These are phyloP conservation scores for Laspeyria flexula DNA, from an alignment of 2,888 invertebrate genomes.

Conservation along the genomic window DNA sequence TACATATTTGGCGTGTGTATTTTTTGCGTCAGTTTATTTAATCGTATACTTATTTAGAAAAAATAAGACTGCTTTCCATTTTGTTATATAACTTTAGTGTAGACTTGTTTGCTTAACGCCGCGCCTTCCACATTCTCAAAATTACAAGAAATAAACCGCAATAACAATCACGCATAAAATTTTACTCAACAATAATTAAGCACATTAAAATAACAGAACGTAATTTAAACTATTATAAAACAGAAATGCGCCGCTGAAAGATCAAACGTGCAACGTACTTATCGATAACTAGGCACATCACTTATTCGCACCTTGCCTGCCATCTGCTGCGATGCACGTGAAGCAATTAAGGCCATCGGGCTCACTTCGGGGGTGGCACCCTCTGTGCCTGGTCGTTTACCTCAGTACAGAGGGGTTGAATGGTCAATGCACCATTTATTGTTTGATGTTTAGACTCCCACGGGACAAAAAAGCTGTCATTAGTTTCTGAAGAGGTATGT, in stretches of 20 bases:
- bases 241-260: slow-evolving; percentile 21
- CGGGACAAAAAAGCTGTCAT: slow-evolving; percentile 47
- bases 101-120: too few relatives aligned
- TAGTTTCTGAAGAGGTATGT: slow-evolving; percentile 10
- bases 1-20: too few relatives aligned
- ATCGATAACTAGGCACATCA: slow-evolving; percentile 76
- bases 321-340: slow-evolving; percentile 82
- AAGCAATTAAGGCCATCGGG: slow-evolving; percentile 76
- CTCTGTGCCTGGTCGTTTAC: slow-evolving; percentile 80
- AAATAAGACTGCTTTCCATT: too few relatives aligned
- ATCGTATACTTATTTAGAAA: too few relatives aligned
- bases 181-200: slow-evolving; percentile 9
- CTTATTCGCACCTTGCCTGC: slow-evolving; percentile 82
- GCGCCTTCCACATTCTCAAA: neutral
- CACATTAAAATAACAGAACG: slow-evolving; percentile 19
- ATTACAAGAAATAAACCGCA: neutral
- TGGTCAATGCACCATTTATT: slow-evolving; percentile 73
- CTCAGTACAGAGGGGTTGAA: slow-evolving; percentile 69
- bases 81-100: too few relatives aligned
- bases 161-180: neutral
- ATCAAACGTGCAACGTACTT: slow-evolving; percentile 44
- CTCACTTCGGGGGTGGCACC: slow-evolving; percentile 79
- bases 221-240: slow-evolving; percentile 16
- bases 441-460: slow-evolving; percentile 52
- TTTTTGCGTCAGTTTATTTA: too few relatives aligned